Evolutionary conservation across 2,797 vertebrate genomes (phyloP).

Genomic region (Gastrophryne carolinensis): DNA sequence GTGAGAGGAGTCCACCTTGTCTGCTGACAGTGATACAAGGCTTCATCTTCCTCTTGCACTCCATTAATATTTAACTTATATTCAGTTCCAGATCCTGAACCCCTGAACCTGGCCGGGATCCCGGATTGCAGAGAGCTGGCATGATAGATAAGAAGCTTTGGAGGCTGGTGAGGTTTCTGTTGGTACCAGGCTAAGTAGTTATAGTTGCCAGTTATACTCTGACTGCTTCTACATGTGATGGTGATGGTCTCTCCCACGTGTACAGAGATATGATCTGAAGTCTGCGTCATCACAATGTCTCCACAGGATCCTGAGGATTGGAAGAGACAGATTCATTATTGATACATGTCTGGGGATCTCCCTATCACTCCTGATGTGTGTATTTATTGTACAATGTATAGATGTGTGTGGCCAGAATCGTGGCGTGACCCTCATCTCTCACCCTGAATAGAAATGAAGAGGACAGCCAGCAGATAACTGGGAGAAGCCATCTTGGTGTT

Average conservation of each 20-base stretch:
- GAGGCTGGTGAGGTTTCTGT: neutral
- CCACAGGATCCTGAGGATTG: slow-evolving; percentile 24
- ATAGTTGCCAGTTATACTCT: neutral
- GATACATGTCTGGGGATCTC: neutral
- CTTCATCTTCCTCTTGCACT: neutral
- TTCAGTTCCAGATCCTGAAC: neutral
- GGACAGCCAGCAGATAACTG: neutral
- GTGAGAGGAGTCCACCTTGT: neutral
- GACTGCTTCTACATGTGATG: slow-evolving; percentile 14
- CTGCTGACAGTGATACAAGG: neutral
- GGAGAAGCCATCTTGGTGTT: neutral
- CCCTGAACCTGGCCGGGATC: neutral
- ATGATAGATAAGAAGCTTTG: neutral
- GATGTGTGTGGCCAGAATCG: neutral
- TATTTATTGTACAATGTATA: neutral
- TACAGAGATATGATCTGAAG: neutral
- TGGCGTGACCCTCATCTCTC: neutral
- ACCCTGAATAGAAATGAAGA: neutral
- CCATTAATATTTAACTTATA: neutral
- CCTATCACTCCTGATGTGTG: neutral
- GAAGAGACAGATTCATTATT: neutral
- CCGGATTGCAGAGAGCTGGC: neutral
- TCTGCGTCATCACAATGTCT: neutral
- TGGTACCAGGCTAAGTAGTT: neutral
- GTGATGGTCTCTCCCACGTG: neutral